phyloP scores from a whole-genome alignment of 2,888 invertebrate species.

The Napeogenes sylphis region DNA sequence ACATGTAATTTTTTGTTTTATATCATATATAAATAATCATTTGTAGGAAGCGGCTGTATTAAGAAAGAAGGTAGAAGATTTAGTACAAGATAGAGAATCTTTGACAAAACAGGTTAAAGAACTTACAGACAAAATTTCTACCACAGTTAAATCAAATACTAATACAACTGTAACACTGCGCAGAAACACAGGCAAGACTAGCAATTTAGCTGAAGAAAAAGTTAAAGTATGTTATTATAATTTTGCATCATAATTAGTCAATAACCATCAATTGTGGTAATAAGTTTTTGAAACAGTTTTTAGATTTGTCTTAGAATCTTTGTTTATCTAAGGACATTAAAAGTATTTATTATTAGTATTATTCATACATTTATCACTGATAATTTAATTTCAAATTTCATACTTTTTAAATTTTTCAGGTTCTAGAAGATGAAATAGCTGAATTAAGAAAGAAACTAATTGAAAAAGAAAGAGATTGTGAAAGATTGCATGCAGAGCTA shows the following conservation, averaged over 20 bases:
- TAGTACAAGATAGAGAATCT: constrained; percentile 87
- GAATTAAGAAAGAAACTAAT: constrained; percentile 85
- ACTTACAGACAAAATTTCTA: constrained; percentile 83
- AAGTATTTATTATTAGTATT: too few relatives aligned
- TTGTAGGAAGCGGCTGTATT: constrained; percentile 87
- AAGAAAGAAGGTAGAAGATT: constrained; percentile 88
- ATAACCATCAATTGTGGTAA: too few relatives aligned
- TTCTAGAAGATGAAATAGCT: constrained; percentile 84
- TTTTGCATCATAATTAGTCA: not conserved
- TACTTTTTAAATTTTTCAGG: constrained; percentile 49
- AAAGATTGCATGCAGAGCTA: constrained; percentile 84
- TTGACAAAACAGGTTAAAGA: constrained; percentile 86
- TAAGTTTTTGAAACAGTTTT: too few relatives aligned
- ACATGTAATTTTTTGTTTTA: not conserved
- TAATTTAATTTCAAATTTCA: constrained; percentile 5
- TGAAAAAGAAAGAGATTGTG: constrained; percentile 89
- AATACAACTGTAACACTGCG: constrained; percentile 52
- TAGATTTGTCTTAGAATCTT: too few relatives aligned
- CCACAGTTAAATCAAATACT: constrained; percentile 57
- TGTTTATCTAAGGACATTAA: too few relatives aligned
- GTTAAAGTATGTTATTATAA: constrained; percentile 69
- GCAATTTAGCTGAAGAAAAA: constrained; percentile 81
- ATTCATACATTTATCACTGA: not conserved
- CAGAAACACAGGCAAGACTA: constrained; percentile 58
- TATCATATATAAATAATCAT: constrained; percentile 10